Conservation (phyloP, 1,140 invertebrate species). For the Pachyrhynchus sulphureomaculatus region DNA sequence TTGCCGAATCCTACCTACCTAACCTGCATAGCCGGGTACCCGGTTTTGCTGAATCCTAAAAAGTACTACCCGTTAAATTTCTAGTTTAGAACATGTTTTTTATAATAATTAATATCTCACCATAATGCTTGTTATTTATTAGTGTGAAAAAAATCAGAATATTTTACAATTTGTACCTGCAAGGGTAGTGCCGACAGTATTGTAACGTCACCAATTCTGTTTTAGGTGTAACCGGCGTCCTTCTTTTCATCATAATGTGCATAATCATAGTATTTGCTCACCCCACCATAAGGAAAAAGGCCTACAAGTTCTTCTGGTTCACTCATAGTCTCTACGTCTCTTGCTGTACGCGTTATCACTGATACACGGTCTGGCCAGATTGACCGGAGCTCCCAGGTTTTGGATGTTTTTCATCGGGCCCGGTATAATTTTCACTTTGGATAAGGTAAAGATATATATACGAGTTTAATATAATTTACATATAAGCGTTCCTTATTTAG, state of each 20-base stretch:
- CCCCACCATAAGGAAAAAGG: constrained; percentile 88
- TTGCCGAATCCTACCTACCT: no score
- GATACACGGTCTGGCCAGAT: constrained; percentile 90
- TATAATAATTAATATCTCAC: no score
- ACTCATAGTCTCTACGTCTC: constrained; percentile 94
- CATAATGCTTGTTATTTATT: no score
- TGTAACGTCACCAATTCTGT: no score
- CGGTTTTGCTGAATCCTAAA: no score
- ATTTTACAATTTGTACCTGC: no score
- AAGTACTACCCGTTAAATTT: no score
- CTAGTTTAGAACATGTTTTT: no score
- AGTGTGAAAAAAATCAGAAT: no score
- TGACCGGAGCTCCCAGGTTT: constrained; percentile 91
- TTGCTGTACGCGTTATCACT: constrained; percentile 87
- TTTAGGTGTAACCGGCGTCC: constrained; percentile 89
- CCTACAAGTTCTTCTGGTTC: constrained; percentile 96
- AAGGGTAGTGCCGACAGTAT: no score
- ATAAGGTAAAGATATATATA: constrained; percentile 67
- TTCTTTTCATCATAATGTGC: constrained; percentile 90
- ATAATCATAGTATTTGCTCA: constrained; percentile 98
- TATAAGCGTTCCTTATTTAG: background rate
- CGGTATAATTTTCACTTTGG: constrained; percentile 84
- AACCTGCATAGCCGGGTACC: no score
- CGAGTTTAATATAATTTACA: background rate
- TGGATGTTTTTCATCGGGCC: constrained; percentile 96